Conservation (phyloP, 2,113 vertebrate species). For the Xenopus borealis region DNA sequence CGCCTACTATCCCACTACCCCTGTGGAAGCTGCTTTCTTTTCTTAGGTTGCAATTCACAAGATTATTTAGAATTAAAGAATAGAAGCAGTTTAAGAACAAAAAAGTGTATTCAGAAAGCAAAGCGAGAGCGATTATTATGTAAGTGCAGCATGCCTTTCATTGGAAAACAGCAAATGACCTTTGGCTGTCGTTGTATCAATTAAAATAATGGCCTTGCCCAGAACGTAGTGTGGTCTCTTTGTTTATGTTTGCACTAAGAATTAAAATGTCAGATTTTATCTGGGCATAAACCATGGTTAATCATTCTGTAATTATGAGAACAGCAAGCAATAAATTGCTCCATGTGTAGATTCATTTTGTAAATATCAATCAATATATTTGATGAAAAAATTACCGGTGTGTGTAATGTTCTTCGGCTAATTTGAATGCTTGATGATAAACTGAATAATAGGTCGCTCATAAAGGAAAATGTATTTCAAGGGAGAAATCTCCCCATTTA, state of each 20-base stretch:
- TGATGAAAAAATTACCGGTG: conserved; percentile 30
- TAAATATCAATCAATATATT: conserved; percentile 40
- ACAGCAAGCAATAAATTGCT: conserved; percentile 17
- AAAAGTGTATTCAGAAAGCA: background rate
- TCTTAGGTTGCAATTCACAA: no score
- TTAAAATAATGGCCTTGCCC: conserved; percentile 42
- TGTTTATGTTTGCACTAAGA: conserved; percentile 40
- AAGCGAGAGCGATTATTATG: background rate
- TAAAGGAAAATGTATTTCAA: background rate
- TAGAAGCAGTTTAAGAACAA: no score
- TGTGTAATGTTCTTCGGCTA: conserved; percentile 30
- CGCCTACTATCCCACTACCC: no score
- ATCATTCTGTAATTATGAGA: conserved; percentile 46
- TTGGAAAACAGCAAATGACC: conserved; percentile 27
- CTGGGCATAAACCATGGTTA: conserved; percentile 40
- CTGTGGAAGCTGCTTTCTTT: no score
- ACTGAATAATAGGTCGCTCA: background rate
- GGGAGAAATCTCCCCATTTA: background rate
- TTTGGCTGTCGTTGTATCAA: conserved; percentile 14
- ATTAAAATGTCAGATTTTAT: conserved; percentile 39
- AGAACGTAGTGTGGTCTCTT: conserved; percentile 45
- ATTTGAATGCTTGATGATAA: conserved; percentile 1
- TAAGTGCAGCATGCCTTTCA: background rate
- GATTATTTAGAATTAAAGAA: no score
- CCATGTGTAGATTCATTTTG: conserved; percentile 32